Conservation (phyloP, 2,797 vertebrate species). For the Dermochelys coriacea region DNA sequence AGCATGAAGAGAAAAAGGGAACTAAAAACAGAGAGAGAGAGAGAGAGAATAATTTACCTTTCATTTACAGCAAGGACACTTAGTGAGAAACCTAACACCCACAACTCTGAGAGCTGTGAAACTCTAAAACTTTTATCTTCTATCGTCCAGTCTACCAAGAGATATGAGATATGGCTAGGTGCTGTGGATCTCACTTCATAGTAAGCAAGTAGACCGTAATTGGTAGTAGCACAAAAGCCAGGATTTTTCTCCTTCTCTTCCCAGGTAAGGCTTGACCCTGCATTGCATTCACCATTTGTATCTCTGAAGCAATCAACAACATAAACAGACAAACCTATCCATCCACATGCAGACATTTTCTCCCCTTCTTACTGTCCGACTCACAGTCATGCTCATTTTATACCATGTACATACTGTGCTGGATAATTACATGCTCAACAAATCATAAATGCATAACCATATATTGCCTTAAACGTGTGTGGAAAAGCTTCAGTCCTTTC, state of each 20-base stretch:
- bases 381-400: neutral
- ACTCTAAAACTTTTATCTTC: slow-evolving; percentile 37
- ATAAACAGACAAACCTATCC: neutral
- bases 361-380: neutral
- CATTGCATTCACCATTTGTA: accelerated
- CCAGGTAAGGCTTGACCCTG: neutral
- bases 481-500: neutral
- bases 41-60: slow-evolving; percentile 77
- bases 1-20: slow-evolving; percentile 85
- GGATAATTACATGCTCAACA: neutral
- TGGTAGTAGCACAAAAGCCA: accelerated
- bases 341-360: neutral
- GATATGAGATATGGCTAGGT: neutral
- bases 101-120: slow-evolving; percentile 1
- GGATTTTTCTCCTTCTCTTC: neutral
- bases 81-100: neutral
- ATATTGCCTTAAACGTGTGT: neutral
- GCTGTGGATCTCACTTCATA: neutral
- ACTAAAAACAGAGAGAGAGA: slow-evolving; percentile 68
- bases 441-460: slow-evolving; percentile 29
- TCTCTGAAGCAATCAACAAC: neutral
- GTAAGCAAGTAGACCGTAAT: neutral
- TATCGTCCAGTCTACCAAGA: neutral
- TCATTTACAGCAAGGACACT: slow-evolving; percentile 75
- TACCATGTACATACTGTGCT: neutral